Evolutionary conservation across 92 coral and sea anemone species (phyloP).

Genomic region (Zoanthus gigantus): DNA sequence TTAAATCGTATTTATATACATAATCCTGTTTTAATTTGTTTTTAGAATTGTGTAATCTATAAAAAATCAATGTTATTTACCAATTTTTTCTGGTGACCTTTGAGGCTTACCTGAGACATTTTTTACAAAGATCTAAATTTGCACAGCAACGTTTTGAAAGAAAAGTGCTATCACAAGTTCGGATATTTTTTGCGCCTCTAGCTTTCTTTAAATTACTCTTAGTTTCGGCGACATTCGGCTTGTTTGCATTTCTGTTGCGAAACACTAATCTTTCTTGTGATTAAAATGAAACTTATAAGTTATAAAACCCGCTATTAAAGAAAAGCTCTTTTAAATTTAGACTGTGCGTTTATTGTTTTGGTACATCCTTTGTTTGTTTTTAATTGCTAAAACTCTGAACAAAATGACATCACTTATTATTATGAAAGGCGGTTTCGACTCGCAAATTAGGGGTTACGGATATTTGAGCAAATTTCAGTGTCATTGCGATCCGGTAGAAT

Average conservation of each 20-base stretch:
- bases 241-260: constrained; percentile 30
- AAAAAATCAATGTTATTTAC: not conserved
- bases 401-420: constrained; percentile 44
- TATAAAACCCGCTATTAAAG: constrained; percentile 40
- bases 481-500: constrained; percentile 41
- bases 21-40: not conserved
- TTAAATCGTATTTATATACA: not conserved
- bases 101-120: constrained; percentile 7
- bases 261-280: constrained; percentile 42
- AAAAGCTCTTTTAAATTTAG: constrained; percentile 43
- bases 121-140: constrained; percentile 10
- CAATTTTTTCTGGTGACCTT: not conserved
- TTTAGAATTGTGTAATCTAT: not conserved
- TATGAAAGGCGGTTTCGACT: constrained; percentile 44
- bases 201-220: not conserved
- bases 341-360: constrained; percentile 27
- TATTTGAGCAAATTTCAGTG: constrained; percentile 39
- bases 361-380: constrained; percentile 48
- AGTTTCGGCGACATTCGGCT: not conserved
- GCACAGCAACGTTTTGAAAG: constrained; percentile 27
- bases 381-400: constrained; percentile 41
- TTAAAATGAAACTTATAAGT: constrained; percentile 48
- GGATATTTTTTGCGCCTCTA: not conserved
- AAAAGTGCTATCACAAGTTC: not conserved
- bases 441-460: constrained; percentile 44